Evolutionary conservation across 35 echinoderm and acorn worm species (phyloP), one percentile per base, ranked within the genome.

Genomic region (Holothuria glaberrima): DNA sequence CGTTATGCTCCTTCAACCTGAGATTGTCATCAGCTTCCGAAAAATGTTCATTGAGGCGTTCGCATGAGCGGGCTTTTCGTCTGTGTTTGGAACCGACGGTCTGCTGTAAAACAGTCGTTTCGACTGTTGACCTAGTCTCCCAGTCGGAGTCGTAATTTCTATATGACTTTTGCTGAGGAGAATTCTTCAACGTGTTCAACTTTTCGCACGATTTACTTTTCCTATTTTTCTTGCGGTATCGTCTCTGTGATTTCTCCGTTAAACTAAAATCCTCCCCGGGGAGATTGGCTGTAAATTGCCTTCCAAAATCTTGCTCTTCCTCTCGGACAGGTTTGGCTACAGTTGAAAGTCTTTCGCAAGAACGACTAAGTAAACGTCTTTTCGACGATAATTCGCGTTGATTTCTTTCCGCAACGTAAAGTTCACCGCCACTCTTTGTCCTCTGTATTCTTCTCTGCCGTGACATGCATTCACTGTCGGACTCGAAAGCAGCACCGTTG

Each of bases 131-230:
- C 33, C 56, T 29, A 30, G 33, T 61, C 59, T 84, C 80, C 80
- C 80, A 84, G 34, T 84, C 80, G 28, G 80, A 84, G 57, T 84
- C 80, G n/a, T 84, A 84, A 33, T 84, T 84, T 19, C 80, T 59
- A 31, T 84, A 84, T 36, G 80, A 84, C 59, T 84, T 29, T 33
- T 34, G 52, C 80, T 84, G 80, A 4, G 80, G 80, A 12, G 80
- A 84, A 84, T 61, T n/a, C n/a, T n/a, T 84, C 52, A 63, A 61
- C 12, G 59, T 30, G 32, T 84, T 84, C n/a, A 84, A 30, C 30
- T 84, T 84, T 63, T 84, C 80, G 31, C 80, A 84, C 13, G 80
- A 84, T 57, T 84, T 84, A 33, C 80, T 84, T 30, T 29, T 84
- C 3, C 80, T 30, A 30, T 84, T 84, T 61, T 84, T 84, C 80